Conservation (phyloP, 1,140 invertebrate species). For the Fopius arisanus region DNA sequence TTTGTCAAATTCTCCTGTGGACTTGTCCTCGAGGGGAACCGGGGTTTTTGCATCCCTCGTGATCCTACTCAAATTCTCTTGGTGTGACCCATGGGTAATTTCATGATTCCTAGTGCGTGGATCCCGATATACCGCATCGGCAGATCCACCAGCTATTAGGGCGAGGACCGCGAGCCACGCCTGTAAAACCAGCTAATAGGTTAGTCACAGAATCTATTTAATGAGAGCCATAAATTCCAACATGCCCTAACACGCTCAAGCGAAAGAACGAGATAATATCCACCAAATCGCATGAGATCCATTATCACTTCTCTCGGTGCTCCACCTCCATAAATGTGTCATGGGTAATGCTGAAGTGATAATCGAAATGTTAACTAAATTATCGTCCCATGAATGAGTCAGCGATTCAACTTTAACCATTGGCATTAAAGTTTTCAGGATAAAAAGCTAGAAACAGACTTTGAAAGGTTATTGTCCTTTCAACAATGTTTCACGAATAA, state of each 20-base stretch:
- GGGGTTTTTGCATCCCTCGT: slow-evolving; percentile 15
- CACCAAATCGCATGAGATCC: slow-evolving; percentile 44
- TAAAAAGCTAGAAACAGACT: too few relatives aligned
- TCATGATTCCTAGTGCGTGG: slow-evolving; percentile 39
- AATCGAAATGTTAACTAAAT: slow-evolving; percentile 32
- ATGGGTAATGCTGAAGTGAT: slow-evolving; percentile 13
- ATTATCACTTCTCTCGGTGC: slow-evolving; percentile 27
- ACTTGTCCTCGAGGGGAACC: slow-evolving; percentile 10
- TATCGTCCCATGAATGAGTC: background rate
- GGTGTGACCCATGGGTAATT: background rate
- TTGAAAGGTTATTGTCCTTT: too few relatives aligned
- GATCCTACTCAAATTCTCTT: slow-evolving; percentile 7
- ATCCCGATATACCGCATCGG: slow-evolving; percentile 41
- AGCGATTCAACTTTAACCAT: slow-evolving; percentile 27
- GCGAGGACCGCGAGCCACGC: slow-evolving; percentile 46
- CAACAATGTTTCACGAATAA: too few relatives aligned
- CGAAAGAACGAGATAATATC: slow-evolving; percentile 53
- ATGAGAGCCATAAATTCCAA: background rate
- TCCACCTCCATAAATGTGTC: background rate
- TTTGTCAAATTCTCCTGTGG: background rate
- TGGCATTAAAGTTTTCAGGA: too few relatives aligned
- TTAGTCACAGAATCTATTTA: background rate
- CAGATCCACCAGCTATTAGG: slow-evolving; percentile 42
- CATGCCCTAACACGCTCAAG: slow-evolving; percentile 33
- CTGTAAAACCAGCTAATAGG: slow-evolving; percentile 34